phyloP scores from a whole-genome alignment of 2,888 invertebrate species.

The Limenitis camilla region DNA sequence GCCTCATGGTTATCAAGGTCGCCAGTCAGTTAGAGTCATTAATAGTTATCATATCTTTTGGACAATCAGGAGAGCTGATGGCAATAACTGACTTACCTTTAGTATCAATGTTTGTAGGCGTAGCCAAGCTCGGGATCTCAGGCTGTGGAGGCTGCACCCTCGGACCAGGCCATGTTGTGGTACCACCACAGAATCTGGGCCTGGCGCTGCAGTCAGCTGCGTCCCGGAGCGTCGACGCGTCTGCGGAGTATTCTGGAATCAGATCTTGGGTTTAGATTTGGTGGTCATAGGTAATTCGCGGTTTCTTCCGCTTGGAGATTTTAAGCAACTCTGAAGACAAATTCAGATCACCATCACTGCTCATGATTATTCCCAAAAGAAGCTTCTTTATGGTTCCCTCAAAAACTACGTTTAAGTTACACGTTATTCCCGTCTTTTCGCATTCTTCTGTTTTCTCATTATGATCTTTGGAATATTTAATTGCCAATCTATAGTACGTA shows the following conservation, averaged over 20 bases:
- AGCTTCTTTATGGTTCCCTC: too few species aligned
- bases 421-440: too few species aligned
- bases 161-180: constrained; percentile 73
- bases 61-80: background rate
- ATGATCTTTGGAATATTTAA: background rate
- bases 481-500: constrained; percentile 43
- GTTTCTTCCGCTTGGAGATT: background rate
- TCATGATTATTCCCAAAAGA: too few species aligned
- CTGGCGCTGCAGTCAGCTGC: constrained; percentile 69
- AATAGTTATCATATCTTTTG: background rate
- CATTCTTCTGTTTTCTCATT: too few species aligned
- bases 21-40: background rate
- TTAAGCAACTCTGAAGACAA: background rate
- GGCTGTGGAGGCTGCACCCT: constrained; percentile 63
- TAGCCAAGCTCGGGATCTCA: constrained; percentile 57
- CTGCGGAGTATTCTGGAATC: constrained; percentile 61
- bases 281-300: background rate
- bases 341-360: too few species aligned
- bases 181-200: constrained; percentile 75
- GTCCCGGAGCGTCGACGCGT: constrained; percentile 63
- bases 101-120: constrained; percentile 62
- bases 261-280: constrained; percentile 19
- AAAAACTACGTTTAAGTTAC: too few species aligned
- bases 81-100: constrained; percentile 66
- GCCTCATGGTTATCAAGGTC: constrained; percentile 23